These are phyloP conservation scores for Cacajao melanocephalus DNA, from an alignment of 2,797 vertebrate species.

Conservation along the genomic window DNA sequence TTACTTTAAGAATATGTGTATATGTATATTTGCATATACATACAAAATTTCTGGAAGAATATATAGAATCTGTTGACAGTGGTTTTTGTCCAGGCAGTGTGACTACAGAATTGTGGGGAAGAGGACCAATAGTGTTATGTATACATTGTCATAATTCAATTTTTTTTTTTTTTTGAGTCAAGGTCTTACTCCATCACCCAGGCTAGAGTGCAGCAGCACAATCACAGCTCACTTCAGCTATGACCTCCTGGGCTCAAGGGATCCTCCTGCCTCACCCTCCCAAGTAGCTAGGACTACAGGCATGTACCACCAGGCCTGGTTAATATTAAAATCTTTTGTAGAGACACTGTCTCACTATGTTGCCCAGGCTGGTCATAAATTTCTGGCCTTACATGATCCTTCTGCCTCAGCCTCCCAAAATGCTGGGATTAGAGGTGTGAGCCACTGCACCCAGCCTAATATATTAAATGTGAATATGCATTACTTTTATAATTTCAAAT, in stretches of 20 bases:
- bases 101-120: neutral
- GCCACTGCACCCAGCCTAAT: neutral
- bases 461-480: conserved; percentile 30
- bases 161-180: neutral
- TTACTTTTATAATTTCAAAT: conserved; percentile 42
- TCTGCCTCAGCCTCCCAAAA: neutral
- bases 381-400: neutral
- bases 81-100: neutral
- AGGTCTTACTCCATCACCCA: neutral
- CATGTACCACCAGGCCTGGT: neutral
- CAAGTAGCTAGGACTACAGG: neutral
- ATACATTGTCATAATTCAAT: neutral
- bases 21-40: conserved; percentile 32
- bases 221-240: neutral
- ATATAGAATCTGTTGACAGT: neutral
- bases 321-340: neutral
- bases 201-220: neutral
- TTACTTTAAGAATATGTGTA: conserved; percentile 45
- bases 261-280: neutral
- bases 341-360: neutral
- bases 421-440: neutral
- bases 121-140: neutral
- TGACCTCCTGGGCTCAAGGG: neutral
- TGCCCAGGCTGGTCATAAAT: neutral
- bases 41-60: neutral